phyloP scores from a whole-genome alignment of 2,797 vertebrate genomes.

The Mus minutoides region DNA sequence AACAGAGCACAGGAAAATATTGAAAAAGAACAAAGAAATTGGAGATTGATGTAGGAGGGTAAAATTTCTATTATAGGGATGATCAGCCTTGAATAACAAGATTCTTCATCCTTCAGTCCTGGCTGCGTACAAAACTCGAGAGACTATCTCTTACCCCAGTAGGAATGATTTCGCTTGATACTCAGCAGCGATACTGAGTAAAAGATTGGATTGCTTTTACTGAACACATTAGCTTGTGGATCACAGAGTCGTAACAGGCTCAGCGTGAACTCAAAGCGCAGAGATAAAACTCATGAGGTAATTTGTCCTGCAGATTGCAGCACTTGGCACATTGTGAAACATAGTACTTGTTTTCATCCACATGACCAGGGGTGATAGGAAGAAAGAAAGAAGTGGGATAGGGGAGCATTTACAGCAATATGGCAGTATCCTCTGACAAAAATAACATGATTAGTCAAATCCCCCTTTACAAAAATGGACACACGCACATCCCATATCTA shows the following conservation, averaged over 20 bases:
- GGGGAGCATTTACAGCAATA: background rate
- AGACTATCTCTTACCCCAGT: background rate
- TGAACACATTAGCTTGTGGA: background rate
- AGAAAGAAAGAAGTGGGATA: background rate
- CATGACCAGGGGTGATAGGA: background rate
- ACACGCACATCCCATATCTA: accelerated
- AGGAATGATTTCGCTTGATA: background rate
- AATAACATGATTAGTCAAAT: background rate
- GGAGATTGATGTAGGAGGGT: background rate
- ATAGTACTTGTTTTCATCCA: background rate
- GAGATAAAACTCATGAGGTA: background rate
- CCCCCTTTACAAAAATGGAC: background rate
- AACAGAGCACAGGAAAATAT: background rate
- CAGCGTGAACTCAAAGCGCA: background rate
- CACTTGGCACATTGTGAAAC: background rate
- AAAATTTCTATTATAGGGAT: background rate
- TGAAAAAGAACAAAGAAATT: constrained; percentile 36
- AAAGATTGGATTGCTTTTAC: background rate
- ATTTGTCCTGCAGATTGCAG: background rate
- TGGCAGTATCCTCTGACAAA: background rate
- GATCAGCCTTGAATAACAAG: background rate
- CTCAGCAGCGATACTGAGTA: background rate
- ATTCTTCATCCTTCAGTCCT: background rate
- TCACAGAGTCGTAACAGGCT: background rate
- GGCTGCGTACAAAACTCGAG: background rate